Conservation (phyloP, 2,888 invertebrate species). For the Gnatocerus cornutus region DNA sequence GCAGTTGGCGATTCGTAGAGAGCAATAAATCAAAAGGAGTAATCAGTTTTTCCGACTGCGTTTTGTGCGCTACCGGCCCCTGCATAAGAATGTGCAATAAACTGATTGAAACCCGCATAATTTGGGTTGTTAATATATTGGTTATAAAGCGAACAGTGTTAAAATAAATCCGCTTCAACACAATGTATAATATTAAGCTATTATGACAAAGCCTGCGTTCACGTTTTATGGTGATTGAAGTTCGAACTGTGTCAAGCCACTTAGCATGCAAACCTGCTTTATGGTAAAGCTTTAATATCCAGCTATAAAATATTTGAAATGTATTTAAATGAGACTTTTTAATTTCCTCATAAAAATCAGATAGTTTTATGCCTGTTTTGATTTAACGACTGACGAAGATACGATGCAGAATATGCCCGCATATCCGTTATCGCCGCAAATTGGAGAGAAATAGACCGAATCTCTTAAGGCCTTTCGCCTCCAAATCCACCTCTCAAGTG, state of each 20-base stretch:
- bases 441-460: slow-evolving; percentile 59
- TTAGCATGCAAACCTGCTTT: slow-evolving; percentile 68
- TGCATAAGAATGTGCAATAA: slow-evolving; percentile 53
- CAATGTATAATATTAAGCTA: slow-evolving; percentile 65
- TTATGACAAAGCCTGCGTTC: slow-evolving; percentile 65
- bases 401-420: slow-evolving; percentile 60
- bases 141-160: slow-evolving; percentile 58
- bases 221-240: slow-evolving; percentile 70
- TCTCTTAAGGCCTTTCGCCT: slow-evolving; percentile 59
- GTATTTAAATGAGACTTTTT: slow-evolving; percentile 70
- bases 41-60: slow-evolving; percentile 53
- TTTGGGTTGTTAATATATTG: slow-evolving; percentile 54
- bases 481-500: slow-evolving; percentile 59
- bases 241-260: slow-evolving; percentile 68
- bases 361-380: slow-evolving; percentile 68
- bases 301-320: slow-evolving; percentile 68
- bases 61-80: slow-evolving; percentile 47
- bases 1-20: slow-evolving; percentile 46
- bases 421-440: slow-evolving; percentile 60
- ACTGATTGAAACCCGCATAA: slow-evolving; percentile 55
- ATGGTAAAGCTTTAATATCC: slow-evolving; percentile 67
- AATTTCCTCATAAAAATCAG: slow-evolving; percentile 69
- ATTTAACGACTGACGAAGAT: slow-evolving; percentile 64
- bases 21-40: slow-evolving; percentile 53
- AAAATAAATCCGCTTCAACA: slow-evolving; percentile 57